Evolutionary conservation across 2,113 vertebrate species (phyloP), one percentile per base, ranked within the genome.

Genomic region (Struthidea cinerea): DNA sequence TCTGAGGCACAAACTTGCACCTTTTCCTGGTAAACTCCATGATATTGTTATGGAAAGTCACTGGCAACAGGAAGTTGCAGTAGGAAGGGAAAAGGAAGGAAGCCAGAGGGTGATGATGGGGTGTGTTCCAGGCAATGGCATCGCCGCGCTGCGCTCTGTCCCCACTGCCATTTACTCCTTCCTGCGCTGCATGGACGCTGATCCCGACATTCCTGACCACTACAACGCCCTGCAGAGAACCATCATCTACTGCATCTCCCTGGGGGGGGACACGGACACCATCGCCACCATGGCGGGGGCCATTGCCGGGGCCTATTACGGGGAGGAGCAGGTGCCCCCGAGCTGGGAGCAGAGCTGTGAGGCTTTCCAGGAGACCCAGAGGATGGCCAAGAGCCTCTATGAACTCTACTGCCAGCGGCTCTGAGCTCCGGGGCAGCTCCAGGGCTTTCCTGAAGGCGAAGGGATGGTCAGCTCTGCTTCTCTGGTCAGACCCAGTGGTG

Each of bases 201-300:
- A 97, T 35, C 98, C 99, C 0, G 98, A 98, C 80, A 98, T 99
- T 46, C 99, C 99, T 11, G 97, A 98, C 11, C 96, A 81, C 71
- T 99, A 99, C 83, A 98, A 98, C 11, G 98, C 95, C 84, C 97
- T 99, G 93, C 99, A 99, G 93, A 98, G 99, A 97, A 99, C 99
- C 87, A 97, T 99, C 87, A 98, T 99, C 47, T 99, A 99, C 97
- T 99, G 99, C 91, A 98, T 99, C 97, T 99, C 99, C 1, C 97
- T 99, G 79, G 99, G 99, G 12, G 99, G 99, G n/a, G 99, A 99
- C 98, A 99, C 99, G 7, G 99, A 99, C 98, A 99, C 99, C 96
- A 99, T 99, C 55, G 99, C 99, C 68, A 99, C 99, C 97, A 99
- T 99, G 99, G 99, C 99, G 0, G 99, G 99, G 78, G 99, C 99